Base-by-base conservation (phyloP, 2,113 vertebrate species). In the Gopherus flavomarginatus region DNA sequence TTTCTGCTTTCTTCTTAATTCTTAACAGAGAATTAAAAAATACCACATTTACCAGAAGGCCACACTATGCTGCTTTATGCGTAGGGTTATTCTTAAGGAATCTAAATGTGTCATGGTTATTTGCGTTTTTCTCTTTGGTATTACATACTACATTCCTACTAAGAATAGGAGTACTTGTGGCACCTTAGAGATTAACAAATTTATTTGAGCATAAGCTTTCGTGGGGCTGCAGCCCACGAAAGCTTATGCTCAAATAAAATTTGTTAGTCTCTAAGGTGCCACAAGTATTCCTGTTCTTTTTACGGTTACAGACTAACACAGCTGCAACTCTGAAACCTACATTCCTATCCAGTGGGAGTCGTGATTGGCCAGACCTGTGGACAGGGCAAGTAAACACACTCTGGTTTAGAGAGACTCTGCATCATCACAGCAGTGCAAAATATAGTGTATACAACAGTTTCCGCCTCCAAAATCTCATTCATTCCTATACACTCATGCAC, bases 121-220 rank as follows among this genome's bases (percentile, higher is more conserved):
- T 81, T 87, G 4, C 0, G 75, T 85, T 86, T 83, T n/a, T 5
- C 13, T 49, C 2, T 14, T 88, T 56, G 27, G 1, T 56, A 2
- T 44, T 83, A 26, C 0, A 8, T 1, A 0, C 24, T 82, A 56
- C 54, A 11, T 86, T 91, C 4, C 21, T 11, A 53, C 1, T 49
- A 49, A 49, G 47, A 49, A 49, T 10, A 49, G 47, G 47, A 49
- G 47, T 49, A 49, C 47, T 11, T 49, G 47, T 49, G 47, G 47
- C 47, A 49, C 47, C 47, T 49, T 47, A 47, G 47, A 47, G 47
- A 47, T 9, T 47, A 47, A 47, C 47, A 47, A 47, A 47, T 47
- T 10, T 47, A 47, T 47, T 47, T 47, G 47, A 47, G 8, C 47
- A 47, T 47, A 47, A 47, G 47, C 47, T 47, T 47, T 47, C 47